Conservation (phyloP, 2,888 invertebrate species). For the Criorhina ranunculi region DNA sequence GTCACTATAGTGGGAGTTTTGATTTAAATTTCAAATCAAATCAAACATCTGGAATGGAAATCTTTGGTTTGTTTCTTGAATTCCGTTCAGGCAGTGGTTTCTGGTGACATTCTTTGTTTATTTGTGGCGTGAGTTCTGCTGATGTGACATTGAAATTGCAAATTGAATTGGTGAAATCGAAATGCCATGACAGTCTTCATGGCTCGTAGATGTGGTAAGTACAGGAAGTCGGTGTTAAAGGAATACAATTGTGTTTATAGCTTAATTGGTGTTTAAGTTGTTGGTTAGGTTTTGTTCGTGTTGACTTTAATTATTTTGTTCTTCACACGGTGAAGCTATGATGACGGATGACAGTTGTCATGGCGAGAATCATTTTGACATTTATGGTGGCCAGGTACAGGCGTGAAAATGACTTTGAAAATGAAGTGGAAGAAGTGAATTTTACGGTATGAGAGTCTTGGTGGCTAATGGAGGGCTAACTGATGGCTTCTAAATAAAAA, state of each 20-base stretch:
- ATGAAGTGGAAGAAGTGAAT: too few species aligned
- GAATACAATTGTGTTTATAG: background rate
- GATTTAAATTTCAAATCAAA: slow-evolving; percentile 61
- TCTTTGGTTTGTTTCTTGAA: background rate
- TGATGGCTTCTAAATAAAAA: too few species aligned
- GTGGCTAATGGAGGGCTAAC: too few species aligned
- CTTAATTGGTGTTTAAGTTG: slow-evolving; percentile 1
- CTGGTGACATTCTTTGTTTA: background rate
- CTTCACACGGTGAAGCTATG: background rate
- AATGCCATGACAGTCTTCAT: background rate
- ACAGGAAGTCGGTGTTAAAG: background rate
- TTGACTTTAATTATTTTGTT: background rate
- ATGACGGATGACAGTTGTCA: background rate
- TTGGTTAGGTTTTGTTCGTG: background rate
- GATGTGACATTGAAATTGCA: slow-evolving; percentile 10
- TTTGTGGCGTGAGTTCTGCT: too few species aligned
- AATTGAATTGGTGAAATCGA: background rate
- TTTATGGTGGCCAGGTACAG: too few species aligned
- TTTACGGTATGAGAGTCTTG: too few species aligned
- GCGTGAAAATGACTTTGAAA: too few species aligned
- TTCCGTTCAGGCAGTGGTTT: background rate
- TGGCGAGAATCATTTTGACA: too few species aligned
- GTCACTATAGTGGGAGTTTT: slow-evolving; percentile 32
- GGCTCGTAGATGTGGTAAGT: background rate
- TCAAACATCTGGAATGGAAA: background rate